Conservation (phyloP, 2,113 vertebrate genomes). For the Ondatra zibethicus region DNA sequence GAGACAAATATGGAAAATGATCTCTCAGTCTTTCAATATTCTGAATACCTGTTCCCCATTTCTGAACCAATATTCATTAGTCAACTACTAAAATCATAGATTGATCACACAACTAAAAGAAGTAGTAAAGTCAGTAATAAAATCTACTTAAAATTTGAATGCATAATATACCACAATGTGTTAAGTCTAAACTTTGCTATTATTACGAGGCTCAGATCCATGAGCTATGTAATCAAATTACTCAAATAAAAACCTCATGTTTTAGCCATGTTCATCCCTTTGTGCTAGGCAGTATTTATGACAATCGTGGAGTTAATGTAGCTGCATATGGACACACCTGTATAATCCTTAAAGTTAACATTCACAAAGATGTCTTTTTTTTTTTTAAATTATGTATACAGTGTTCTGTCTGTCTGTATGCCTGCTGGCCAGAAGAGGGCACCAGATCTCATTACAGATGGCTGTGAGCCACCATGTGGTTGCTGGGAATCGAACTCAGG, state of each 20-base stretch:
- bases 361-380: background rate
- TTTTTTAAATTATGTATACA: too few species aligned
- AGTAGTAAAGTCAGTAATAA: slow-evolving; percentile 19
- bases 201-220: background rate
- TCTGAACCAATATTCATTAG: background rate
- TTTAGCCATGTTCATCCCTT: background rate
- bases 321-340: background rate
- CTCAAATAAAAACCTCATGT: background rate
- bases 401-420: too few species aligned
- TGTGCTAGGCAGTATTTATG: background rate
- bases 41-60: background rate
- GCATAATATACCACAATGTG: background rate
- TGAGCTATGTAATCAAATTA: background rate
- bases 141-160: slow-evolving; percentile 50
- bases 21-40: background rate
- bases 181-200: background rate
- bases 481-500: too few species aligned
- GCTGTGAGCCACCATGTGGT: too few species aligned
- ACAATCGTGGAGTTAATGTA: background rate
- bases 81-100: slow-evolving; percentile 22
- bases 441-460: too few species aligned
- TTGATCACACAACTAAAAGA: background rate
- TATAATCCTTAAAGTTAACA: background rate
- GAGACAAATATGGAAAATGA: slow-evolving; percentile 45
- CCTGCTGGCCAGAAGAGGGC: too few species aligned